Conservation (phyloP, 64 coral and sea anemone species). For the Porites australiensis region DNA sequence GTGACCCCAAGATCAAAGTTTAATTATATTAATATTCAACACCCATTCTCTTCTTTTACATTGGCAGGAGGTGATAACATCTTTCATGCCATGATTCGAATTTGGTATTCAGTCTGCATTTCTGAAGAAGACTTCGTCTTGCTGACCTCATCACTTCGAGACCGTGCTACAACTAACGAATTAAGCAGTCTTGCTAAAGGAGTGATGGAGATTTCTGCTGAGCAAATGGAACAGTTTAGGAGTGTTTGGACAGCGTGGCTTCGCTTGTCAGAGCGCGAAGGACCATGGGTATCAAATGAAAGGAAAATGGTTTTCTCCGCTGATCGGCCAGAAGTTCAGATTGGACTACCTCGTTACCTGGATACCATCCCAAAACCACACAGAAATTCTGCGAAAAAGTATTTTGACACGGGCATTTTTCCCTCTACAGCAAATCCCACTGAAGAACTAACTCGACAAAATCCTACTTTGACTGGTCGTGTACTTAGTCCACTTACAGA, state of each 20-base stretch:
- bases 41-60: too few relatives aligned
- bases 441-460: not conserved
- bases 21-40: too few relatives aligned
- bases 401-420: conserved; percentile 36
- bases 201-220: conserved; percentile 4
- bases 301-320: not conserved
- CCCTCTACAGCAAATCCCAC: not conserved
- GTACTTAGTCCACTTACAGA: too few relatives aligned
- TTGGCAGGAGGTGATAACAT: conserved; percentile 12
- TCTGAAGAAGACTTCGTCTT: conserved; percentile 13
- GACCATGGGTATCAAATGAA: not conserved
- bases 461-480: conserved; percentile 41
- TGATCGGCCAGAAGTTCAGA: not conserved
- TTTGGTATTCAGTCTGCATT: conserved; percentile 54
- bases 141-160: conserved; percentile 16
- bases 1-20: too few relatives aligned
- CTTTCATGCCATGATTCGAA: not conserved
- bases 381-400: conserved; percentile 11
- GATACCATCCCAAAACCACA: conserved; percentile 33
- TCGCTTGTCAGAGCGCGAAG: not conserved
- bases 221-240: not conserved
- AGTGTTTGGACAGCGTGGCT: conserved; percentile 49
- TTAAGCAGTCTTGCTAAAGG: conserved; percentile 7
- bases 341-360: not conserved
- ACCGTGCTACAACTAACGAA: not conserved